Evolutionary conservation across 2,888 invertebrate species (phyloP), one percentile per base, ranked within the genome.

Genomic region (Acronicta psi): DNA sequence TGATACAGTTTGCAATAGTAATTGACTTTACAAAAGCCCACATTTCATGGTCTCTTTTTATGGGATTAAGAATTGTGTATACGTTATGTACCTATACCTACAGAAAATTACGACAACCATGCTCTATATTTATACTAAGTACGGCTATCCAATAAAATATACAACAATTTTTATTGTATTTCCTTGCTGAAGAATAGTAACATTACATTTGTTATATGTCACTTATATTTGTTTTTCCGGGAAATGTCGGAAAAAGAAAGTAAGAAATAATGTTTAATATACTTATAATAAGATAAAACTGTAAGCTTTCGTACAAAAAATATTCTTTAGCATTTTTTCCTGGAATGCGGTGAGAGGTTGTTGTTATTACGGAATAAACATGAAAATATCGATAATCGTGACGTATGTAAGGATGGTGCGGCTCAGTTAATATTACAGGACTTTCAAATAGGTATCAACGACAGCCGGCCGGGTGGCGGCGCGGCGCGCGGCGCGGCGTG

Each of bases 381-480:
- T 44, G 25, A 63, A 79, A 76, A 71, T 81, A 85, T 89, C 88
- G 88, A 89, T 82, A 88, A 76, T 75, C 68, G 66, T 60, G 63
- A 63, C 73, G 60, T 60, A 57, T 53, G 69, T 68, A 74, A 69
- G 75, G 75, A 71, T 73, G 71, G 82, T 64, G 73, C 85, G 77
- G 76, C 89, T 68, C 81, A 77, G 83, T 85, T 83, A 88, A 92
- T 92, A 92, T 93, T 91, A 90, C 89, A 88, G 89, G 89, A 91
- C 88, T 91, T 89, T 90, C 89, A 91, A 92, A 91, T 92, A 90
- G 90, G 91, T 92, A 92, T 90, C 90, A 92, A 81, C 86, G 88
- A 71, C 88, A 86, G 86, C 86, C 86, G 87, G 81, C 79, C 77
- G 73, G 79, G 68, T 73, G 66, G 66, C 49, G 75, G 75, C 57